A percentile compares a stretch with the other conserved stretches of the same genome.
Evolutionary conservation across 1,140 invertebrate species (phyloP).

Genomic region (Limonius californicus): DNA sequence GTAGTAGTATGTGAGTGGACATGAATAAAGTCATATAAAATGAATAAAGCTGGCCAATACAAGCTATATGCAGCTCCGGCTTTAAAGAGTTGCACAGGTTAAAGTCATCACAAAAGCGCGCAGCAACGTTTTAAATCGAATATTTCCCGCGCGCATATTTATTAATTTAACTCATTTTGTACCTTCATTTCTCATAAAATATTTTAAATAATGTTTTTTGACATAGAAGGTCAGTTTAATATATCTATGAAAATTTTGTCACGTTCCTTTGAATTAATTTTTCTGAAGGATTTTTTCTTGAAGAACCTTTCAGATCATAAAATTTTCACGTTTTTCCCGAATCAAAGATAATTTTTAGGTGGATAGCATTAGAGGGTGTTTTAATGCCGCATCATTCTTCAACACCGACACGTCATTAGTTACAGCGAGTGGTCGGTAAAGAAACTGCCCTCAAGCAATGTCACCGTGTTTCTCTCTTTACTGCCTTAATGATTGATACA

Average conservation of each 20-base stretch:
- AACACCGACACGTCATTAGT: not conserved
- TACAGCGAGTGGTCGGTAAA: constrained; percentile 1
- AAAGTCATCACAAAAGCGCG: too few species aligned
- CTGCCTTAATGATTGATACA: constrained; percentile 1
- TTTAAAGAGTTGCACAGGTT: too few species aligned
- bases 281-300: not conserved
- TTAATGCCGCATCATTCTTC: not conserved
- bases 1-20: too few species aligned
- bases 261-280: too few species aligned
- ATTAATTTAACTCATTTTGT: not conserved
- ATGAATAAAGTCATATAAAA: too few species aligned
- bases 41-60: too few species aligned
- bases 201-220: not conserved
- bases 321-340: too few species aligned
- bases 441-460: not conserved
- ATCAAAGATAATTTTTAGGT: not conserved
- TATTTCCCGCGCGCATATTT: not conserved
- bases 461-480: constrained; percentile 1
- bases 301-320: not conserved
- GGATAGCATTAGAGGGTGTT: not conserved
- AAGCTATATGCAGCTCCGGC: too few species aligned
- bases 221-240: too few species aligned
- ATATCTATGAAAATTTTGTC: too few species aligned
- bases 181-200: not conserved
- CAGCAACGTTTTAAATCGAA: too few species aligned